Evolutionary conservation across 2,888 invertebrate genomes (phyloP), one percentile per base, ranked within the genome.

Genomic region (Hirtodrosophila duncani): DNA sequence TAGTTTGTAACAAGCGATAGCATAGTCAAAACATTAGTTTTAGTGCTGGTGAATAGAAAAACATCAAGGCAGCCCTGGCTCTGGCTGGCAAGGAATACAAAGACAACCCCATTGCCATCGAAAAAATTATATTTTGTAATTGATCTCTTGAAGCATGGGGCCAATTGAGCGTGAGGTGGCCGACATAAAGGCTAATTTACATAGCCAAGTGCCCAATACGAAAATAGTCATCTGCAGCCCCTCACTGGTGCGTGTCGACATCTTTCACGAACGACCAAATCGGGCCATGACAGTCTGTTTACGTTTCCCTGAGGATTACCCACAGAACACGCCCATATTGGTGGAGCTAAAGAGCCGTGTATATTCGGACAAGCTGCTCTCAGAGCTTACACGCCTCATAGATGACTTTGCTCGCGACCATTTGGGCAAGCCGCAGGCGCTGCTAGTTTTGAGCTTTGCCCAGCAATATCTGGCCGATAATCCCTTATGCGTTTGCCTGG

Each of bases 271-370:
- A 30, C 43, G 64, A 21, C 61, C 70, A 8, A 89, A 89, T 72
- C 92, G 92, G 72, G 88, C 89, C 60, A 78, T 93, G 46, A 88
- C 90, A 13, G 89, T 89, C 39, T 92, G 92, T 62, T 88, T 92
- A 39, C 91, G 92, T 81, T 93, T 93, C 83, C 90, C 92, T 0
- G 82, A 86, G 24, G 59, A 67, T 30, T 93, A 93, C 84, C 93
- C 93, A 0, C 8, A 37, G 3, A 74, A 86, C 6, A 83, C 86
- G 1, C 86, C 89, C 0, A 79, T 93, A 11, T 84, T 93, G 16
- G 85, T 92, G 8, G 92, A 93, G 83, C 84, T 93, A 4, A 93
- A 92, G 81, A 92, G 92, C 71, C 92, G 91, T 85, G 90, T 90
- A 1, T 84, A 93, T 13, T 90, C 91, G 0, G 88, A 89, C 0